Conservation (phyloP, 2,113 vertebrate genomes). For the Eurypyga helias region DNA sequence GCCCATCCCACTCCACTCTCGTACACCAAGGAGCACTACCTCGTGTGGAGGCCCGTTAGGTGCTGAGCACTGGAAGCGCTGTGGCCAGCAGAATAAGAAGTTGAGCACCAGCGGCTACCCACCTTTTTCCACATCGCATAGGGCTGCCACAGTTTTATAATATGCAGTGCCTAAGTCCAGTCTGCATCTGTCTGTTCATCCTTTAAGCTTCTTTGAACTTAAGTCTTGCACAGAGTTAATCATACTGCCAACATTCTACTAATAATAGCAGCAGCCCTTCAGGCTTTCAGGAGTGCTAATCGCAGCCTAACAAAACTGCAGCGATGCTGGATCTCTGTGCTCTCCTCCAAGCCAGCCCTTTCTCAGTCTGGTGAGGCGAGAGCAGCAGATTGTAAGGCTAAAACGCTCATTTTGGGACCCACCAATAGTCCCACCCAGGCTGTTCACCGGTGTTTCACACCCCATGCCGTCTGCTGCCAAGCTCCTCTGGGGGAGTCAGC, state of each 20-base stretch:
- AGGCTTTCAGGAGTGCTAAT: neutral
- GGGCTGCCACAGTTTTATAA: neutral
- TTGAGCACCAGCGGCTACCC: neutral
- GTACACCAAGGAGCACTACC: neutral
- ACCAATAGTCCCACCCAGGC: neutral
- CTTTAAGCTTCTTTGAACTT: conserved; percentile 28
- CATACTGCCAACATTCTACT: neutral
- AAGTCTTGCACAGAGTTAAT: neutral
- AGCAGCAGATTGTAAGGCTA: neutral
- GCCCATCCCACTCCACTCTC: too few relatives aligned
- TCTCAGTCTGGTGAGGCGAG: neutral
- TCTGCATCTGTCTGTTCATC: neutral
- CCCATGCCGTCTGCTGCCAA: neutral
- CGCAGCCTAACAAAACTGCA: neutral
- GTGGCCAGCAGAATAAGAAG: neutral
- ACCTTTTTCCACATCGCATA: neutral
- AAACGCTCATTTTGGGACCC: neutral
- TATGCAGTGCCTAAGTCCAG: neutral
- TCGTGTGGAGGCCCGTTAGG: neutral
- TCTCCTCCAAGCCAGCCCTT: neutral
- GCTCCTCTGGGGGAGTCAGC: neutral
- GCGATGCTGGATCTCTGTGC: neutral
- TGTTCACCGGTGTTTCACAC: neutral
- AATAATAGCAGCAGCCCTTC: conserved; percentile 11
- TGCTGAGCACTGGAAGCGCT: neutral